These are phyloP conservation scores for Phaenicophaeus curvirostris DNA, from an alignment of 2,797 vertebrate genomes.

Conservation along the genomic window DNA sequence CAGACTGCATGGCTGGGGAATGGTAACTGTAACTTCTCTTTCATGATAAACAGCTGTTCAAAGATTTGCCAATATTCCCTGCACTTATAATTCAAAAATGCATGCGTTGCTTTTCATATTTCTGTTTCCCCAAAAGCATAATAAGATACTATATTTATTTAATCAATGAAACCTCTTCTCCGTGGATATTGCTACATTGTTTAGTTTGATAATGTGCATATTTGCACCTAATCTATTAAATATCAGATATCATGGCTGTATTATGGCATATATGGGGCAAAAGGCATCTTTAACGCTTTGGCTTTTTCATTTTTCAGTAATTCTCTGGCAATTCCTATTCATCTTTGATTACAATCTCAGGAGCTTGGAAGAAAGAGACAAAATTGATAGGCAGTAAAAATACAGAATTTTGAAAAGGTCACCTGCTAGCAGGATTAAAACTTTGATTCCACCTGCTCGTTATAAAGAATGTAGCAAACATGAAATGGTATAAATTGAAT, in stretches of 20 bases:
- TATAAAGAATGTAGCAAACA: slow-evolving; percentile 55
- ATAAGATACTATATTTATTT: slow-evolving; percentile 39
- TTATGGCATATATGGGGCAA: not conserved
- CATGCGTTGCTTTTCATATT: slow-evolving; percentile 49
- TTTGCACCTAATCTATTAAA: slow-evolving; percentile 54
- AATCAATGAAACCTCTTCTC: slow-evolving; percentile 41
- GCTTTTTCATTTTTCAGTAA: slow-evolving; percentile 62
- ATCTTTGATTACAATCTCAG: slow-evolving; percentile 69
- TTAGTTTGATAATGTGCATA: slow-evolving; percentile 61
- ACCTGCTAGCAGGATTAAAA: slow-evolving; percentile 63
- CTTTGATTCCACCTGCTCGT: slow-evolving; percentile 60
- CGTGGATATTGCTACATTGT: slow-evolving; percentile 32
- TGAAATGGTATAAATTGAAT: slow-evolving; percentile 36
- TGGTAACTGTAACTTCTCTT: slow-evolving; percentile 66
- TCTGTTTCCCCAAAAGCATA: slow-evolving; percentile 46
- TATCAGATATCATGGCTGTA: not conserved
- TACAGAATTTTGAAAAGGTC: slow-evolving; percentile 76
- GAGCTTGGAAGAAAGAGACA: slow-evolving; percentile 68
- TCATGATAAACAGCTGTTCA: slow-evolving; percentile 68
- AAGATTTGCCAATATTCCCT: slow-evolving; percentile 57
- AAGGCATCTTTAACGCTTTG: slow-evolving; percentile 21
- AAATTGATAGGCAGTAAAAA: slow-evolving; percentile 73
- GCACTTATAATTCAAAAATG: slow-evolving; percentile 62
- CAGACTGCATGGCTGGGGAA: slow-evolving; percentile 41
- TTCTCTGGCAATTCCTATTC: slow-evolving; percentile 62